Conservation (phyloP, 2,113 vertebrate species). For the Cebus imitator region DNA sequence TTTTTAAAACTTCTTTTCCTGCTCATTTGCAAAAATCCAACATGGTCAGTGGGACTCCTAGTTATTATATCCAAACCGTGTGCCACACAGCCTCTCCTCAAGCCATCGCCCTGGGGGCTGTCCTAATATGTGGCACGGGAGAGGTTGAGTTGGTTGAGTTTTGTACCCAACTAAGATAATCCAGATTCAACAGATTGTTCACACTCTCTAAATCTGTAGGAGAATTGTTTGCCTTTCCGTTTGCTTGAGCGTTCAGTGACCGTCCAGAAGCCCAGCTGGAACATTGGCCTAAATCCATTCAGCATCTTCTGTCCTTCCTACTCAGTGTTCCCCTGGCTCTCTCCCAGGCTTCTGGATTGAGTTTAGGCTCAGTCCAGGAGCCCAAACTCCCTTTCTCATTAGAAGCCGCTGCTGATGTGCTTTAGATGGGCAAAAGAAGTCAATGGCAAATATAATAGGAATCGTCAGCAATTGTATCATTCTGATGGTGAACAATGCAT, state of each 20-base stretch:
- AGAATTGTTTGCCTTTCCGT: neutral
- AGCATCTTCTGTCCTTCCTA: neutral
- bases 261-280: neutral
- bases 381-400: neutral
- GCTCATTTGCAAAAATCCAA: slow-evolving; percentile 68
- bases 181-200: neutral
- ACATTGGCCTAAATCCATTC: neutral
- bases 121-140: neutral
- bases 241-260: neutral
- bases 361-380: neutral
- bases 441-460: neutral
- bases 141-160: neutral
- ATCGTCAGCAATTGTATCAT: neutral
- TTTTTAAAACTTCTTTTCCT: slow-evolving; percentile 48
- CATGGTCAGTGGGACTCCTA: slow-evolving; percentile 18
- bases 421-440: neutral
- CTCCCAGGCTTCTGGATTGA: no score
- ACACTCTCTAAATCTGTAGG: neutral
- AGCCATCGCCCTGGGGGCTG: neutral
- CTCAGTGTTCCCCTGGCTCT: neutral
- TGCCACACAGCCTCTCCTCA: neutral
- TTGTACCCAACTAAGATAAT: neutral
- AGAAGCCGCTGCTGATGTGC: neutral
- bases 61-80: neutral
- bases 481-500: neutral